Conservation (phyloP, 2,888 invertebrate species). For the Ischnura elegans region DNA sequence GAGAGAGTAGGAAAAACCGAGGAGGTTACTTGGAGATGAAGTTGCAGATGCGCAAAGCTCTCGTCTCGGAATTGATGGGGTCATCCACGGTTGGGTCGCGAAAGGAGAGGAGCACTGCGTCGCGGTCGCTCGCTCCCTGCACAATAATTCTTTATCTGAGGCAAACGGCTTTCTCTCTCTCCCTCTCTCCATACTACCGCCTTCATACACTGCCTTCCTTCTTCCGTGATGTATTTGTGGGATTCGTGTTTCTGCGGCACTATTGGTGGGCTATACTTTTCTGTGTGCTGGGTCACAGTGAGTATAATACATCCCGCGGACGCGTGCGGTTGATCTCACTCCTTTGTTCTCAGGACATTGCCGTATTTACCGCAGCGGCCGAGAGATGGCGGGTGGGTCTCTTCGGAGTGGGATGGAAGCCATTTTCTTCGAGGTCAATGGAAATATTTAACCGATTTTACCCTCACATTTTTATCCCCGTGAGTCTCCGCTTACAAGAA, state of each 20-base stretch:
- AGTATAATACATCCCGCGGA: not conserved
- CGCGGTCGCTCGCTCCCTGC: not conserved
- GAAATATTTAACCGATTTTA: not conserved
- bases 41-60: too few species aligned
- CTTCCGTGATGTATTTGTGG: not conserved
- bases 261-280: not conserved
- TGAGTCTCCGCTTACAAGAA: not conserved
- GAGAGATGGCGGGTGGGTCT: too few species aligned
- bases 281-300: not conserved
- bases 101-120: not conserved
- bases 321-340: not conserved
- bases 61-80: too few species aligned
- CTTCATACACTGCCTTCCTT: not conserved
- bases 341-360: too few species aligned
- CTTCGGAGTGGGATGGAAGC: not conserved
- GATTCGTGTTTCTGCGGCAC: not conserved
- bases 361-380: not conserved
- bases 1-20: too few species aligned
- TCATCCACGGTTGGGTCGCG: not conserved
- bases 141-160: not conserved
- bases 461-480: not conserved
- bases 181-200: not conserved
- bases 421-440: not conserved
- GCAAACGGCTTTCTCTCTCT: not conserved
- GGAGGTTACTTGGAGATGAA: too few species aligned